Base-by-base conservation (phyloP, 2,888 invertebrate genomes). In the Pediacus dermestoides region DNA sequence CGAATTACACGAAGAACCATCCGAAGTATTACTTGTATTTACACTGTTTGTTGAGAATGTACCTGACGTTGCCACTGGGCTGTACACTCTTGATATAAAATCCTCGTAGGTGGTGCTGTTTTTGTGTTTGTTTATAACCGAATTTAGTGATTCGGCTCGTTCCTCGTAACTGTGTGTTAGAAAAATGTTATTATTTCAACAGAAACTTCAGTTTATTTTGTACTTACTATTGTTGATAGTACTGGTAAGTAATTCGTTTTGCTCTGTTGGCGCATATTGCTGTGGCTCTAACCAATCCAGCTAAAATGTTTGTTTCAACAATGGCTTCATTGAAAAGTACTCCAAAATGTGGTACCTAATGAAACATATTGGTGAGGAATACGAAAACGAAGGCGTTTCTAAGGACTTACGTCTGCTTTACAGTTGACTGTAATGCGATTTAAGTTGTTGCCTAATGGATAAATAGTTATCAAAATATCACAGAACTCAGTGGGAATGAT, bases 401-500 rank as follows among this genome's bases (percentile, higher is more conserved):
- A n/a, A 16, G 10, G 34, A 57, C 74, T 72, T 63, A 90, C 90
- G 67, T 90, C 89, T 1, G 85, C 81, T 63, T 92, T 92, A 55
- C 89, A 79, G 49, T 87, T 82, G 40, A 95, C 86, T 42, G 93
- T 91, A 54, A 93, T 85, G 42, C 95, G 78, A 67, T 87, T 88
- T 42, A 96, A 73, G 34, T 87, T 85, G 61, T 88, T 88, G 34
- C 82, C 79, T 57, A 96, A 73, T 2, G 97, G 96, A 74, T 99
- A 97, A 58, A 99, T 88, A 28, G 87, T 89, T 61, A 99, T 92
- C 44, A 99, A 80, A 47, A 99, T 92, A 75, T 99, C 99, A 68
- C 96, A 97, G 77, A 99, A 99, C 74, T 99, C 96, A 7, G 99
- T 99, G 36, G 97, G 95, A 64, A 99, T 85, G 57, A 96, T 95